Conservation (phyloP, 2,113 vertebrate species). For the Cryptotis parvus region DNA sequence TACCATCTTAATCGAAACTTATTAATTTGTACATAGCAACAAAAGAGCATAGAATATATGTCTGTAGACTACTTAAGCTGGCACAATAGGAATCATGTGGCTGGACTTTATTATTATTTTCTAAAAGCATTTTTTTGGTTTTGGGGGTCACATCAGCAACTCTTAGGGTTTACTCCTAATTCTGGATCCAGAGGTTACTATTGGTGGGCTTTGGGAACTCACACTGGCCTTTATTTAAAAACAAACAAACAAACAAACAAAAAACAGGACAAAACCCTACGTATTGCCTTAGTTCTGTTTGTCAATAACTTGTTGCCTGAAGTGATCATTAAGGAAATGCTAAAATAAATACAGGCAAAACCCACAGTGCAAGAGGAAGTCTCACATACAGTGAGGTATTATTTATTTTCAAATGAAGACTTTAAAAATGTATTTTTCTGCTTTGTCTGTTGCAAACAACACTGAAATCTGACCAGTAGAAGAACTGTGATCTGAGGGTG, state of each 20-base stretch:
- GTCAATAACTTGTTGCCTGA: background rate
- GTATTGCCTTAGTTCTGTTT: background rate
- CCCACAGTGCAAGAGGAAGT: background rate
- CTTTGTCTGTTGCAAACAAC: no score
- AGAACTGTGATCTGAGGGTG: no score
- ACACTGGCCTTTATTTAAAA: no score
- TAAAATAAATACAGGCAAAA: background rate
- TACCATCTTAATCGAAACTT: background rate
- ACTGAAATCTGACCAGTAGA: no score
- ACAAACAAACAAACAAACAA: no score
- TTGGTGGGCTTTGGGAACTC: no score
- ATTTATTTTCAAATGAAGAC: background rate
- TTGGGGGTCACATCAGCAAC: no score
- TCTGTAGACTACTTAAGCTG: no score
- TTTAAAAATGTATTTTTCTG: background rate
- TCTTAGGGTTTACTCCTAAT: no score
- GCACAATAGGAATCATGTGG: background rate
- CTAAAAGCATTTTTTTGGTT: no score
- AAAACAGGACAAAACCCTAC: background rate
- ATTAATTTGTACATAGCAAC: background rate
- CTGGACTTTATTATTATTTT: no score
- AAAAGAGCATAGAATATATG: background rate
- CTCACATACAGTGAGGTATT: background rate
- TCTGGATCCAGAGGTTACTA: no score
- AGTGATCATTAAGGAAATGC: background rate